Conservation (phyloP, 2,888 invertebrate species). For the Drosophila helvetica region DNA sequence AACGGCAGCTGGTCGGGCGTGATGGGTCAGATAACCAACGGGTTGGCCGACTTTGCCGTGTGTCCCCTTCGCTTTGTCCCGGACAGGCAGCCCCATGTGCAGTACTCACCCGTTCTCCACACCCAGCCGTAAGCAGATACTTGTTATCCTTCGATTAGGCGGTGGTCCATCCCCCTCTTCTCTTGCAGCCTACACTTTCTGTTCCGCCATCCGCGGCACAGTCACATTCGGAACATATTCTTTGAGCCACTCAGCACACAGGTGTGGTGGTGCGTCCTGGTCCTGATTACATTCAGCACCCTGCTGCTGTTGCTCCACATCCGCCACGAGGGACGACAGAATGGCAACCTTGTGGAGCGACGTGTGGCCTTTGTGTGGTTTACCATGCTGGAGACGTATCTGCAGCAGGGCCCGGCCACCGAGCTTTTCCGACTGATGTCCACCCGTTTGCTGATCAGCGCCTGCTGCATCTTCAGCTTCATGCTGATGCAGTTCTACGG, state of each 20-base stretch:
- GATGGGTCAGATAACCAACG: slow-evolving; percentile 64
- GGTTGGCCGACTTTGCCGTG: slow-evolving; percentile 64
- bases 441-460: slow-evolving; percentile 75
- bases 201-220: slow-evolving; percentile 81
- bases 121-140: slow-evolving; percentile 71
- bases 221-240: slow-evolving; percentile 80
- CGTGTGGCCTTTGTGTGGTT: slow-evolving; percentile 73
- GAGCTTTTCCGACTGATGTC: slow-evolving; percentile 72
- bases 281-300: slow-evolving; percentile 59
- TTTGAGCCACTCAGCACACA: slow-evolving; percentile 75
- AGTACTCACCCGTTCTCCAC: slow-evolving; percentile 70
- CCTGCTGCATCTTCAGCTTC: slow-evolving; percentile 76
- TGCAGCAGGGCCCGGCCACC: slow-evolving; percentile 80
- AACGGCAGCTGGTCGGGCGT: slow-evolving; percentile 78
- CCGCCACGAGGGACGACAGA: slow-evolving; percentile 59
- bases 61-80: slow-evolving; percentile 74
- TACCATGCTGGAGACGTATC: slow-evolving; percentile 77
- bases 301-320: slow-evolving; percentile 69
- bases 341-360: slow-evolving; percentile 45
- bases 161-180: not conserved
- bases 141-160: not conserved
- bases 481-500: slow-evolving; percentile 82
- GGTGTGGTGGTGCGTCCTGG: slow-evolving; percentile 80
- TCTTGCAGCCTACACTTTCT: slow-evolving; percentile 74
- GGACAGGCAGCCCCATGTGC: slow-evolving; percentile 57